Percentiles rank a stretch among this genome's conserved stretches.
These are phyloP conservation scores for Oncorhynchus tshawytscha DNA, from an alignment of 2,113 vertebrate genomes.

Conservation along the genomic window DNA sequence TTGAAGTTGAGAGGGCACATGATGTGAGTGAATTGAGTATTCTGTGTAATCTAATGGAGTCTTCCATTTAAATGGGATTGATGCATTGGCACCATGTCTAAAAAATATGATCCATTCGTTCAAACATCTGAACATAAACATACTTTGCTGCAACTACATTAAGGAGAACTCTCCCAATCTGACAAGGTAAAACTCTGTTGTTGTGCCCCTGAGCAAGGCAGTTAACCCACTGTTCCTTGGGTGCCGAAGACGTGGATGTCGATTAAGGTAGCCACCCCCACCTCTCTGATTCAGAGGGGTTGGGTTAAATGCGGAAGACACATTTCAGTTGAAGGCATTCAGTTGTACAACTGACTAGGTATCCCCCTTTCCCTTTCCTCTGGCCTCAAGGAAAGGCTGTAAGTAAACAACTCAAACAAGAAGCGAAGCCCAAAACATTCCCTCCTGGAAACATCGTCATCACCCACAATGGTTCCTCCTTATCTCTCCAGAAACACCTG, in stretches of 20 bases:
- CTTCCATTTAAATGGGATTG: constrained; percentile 17
- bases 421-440: constrained; percentile 72
- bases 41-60: constrained; percentile 40
- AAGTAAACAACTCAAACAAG: constrained; percentile 77
- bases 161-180: constrained; percentile 55
- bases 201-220: too few species aligned
- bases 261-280: too few species aligned
- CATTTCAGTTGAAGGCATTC: too few species aligned
- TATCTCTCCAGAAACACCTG: constrained; percentile 77
- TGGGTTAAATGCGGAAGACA: too few species aligned
- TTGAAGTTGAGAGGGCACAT: constrained; percentile 32
- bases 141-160: constrained; percentile 38
- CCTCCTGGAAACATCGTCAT: constrained; percentile 57
- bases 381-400: constrained; percentile 56
- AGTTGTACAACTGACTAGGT: too few species aligned
- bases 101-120: constrained; percentile 36
- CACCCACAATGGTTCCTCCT: constrained; percentile 67
- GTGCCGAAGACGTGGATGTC: too few species aligned
- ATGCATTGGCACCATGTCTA: constrained; percentile 28
- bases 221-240: too few species aligned
- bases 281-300: too few species aligned
- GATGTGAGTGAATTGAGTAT: constrained; percentile 23
- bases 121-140: constrained; percentile 60
- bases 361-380: constrained; percentile 7
- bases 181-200: background rate